Conservation (phyloP, 2,888 invertebrate species). For the Platypus cylindrus region DNA sequence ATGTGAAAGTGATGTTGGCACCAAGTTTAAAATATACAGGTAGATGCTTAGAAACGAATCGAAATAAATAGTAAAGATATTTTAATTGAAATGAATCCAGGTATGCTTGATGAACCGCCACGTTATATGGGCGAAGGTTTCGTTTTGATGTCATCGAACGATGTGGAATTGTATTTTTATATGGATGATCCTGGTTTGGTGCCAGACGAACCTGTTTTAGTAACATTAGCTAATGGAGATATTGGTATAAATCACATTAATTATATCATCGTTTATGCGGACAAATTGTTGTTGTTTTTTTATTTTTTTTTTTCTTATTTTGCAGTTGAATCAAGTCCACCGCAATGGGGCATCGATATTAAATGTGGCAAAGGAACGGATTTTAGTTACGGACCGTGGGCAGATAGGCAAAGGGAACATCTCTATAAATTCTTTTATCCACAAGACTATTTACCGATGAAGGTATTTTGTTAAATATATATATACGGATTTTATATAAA, state of each 20-base stretch:
- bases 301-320: no score
- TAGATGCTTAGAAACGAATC: slow-evolving; percentile 7
- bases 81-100: slow-evolving; percentile 14
- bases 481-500: no score
- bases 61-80: slow-evolving; percentile 74
- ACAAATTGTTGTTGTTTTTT: no score
- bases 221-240: slow-evolving; percentile 85
- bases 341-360: slow-evolving; percentile 91
- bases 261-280: no score
- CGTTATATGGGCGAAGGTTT: slow-evolving; percentile 98
- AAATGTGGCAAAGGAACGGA: slow-evolving; percentile 92
- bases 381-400: slow-evolving; percentile 98
- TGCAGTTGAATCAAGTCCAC: slow-evolving; percentile 75
- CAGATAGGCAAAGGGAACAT: slow-evolving; percentile 90
- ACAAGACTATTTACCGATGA: slow-evolving; percentile 67
- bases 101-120: slow-evolving; percentile 88
- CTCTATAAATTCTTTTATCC: slow-evolving; percentile 95
- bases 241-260: slow-evolving; percentile 37
- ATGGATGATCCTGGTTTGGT: slow-evolving; percentile 95
- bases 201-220: slow-evolving; percentile 80
- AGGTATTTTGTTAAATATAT: slow-evolving; percentile 24
- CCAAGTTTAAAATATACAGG: slow-evolving; percentile 89
- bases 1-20: slow-evolving; percentile 89
- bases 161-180: slow-evolving; percentile 89
- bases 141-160: slow-evolving; percentile 90